Conservation (phyloP, 2,888 invertebrate species). For the Mythimna impura region DNA sequence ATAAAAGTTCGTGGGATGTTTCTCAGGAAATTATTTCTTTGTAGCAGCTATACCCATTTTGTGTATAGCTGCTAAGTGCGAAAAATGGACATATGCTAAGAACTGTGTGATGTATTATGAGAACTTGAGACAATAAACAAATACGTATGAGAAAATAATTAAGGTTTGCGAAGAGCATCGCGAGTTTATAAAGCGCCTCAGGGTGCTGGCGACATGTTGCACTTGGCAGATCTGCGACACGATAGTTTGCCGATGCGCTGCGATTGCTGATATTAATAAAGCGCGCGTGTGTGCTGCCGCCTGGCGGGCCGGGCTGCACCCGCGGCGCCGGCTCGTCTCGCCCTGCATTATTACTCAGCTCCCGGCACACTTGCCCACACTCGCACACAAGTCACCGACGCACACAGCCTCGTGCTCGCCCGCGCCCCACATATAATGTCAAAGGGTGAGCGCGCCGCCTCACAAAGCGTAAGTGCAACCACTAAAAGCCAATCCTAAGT, state of each 20-base stretch:
- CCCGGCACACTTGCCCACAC: constrained; percentile 66
- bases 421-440: constrained; percentile 87
- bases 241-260: constrained; percentile 66
- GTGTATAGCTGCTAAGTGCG: neutral
- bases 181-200: constrained; percentile 64
- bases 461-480: constrained; percentile 91
- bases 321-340: constrained; percentile 82
- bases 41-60: constrained; percentile 1
- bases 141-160: constrained; percentile 41
- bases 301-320: constrained; percentile 53
- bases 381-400: constrained; percentile 34
- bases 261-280: constrained; percentile 83
- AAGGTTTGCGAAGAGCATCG: constrained; percentile 41
- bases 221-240: constrained; percentile 51
- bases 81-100: neutral
- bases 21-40: constrained; percentile 20
- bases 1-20: constrained; percentile 35
- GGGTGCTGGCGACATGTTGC: constrained; percentile 58
- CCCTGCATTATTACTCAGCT: constrained; percentile 79
- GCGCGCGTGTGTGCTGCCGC: constrained; percentile 54
- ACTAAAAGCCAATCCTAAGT: constrained; percentile 91
- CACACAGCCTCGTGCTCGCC: constrained; percentile 67
- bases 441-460: constrained; percentile 90
- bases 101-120: neutral
- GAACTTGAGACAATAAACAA: constrained; percentile 3